These are phyloP conservation scores for Drosophila lacteicornis DNA, from an alignment of 1,140 invertebrate genomes.

Conservation along the genomic window DNA sequence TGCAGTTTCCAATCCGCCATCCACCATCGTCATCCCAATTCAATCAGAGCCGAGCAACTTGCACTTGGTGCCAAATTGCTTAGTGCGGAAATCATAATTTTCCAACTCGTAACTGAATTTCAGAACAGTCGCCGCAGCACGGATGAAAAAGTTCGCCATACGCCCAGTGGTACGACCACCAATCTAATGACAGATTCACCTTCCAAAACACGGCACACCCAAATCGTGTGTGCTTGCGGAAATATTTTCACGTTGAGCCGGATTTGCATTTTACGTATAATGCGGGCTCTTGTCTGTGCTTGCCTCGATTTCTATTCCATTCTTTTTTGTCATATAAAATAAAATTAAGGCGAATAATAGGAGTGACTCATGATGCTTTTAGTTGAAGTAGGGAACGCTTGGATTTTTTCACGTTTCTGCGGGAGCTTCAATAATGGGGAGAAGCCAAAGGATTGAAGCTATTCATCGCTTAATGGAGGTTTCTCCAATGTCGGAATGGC, in stretches of 20 bases:
- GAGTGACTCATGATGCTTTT: constrained; percentile 65
- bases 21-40: constrained; percentile 46
- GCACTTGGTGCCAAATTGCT: constrained; percentile 66
- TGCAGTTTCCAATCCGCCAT: constrained; percentile 29
- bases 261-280: constrained; percentile 53
- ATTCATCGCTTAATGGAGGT: constrained; percentile 23
- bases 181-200: constrained; percentile 57
- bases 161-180: constrained; percentile 50
- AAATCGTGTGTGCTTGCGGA: constrained; percentile 21
- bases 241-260: constrained; percentile 74
- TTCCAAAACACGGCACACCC: constrained; percentile 58
- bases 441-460: constrained; percentile 21
- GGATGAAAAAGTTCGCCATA: constrained; percentile 46
- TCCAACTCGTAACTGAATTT: constrained; percentile 67
- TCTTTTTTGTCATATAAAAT: constrained; percentile 53
- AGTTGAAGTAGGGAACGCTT: constrained; percentile 52
- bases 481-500: not conserved
- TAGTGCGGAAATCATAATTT: constrained; percentile 72
- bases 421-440: constrained; percentile 9
- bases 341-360: constrained; percentile 71
- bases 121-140: constrained; percentile 32
- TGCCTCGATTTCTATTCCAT: constrained; percentile 19
- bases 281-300: constrained; percentile 13
- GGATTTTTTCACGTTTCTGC: constrained; percentile 65
- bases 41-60: constrained; percentile 46